Conservation (phyloP, 2,888 invertebrate genomes). For the Drosophila picticornis region DNA sequence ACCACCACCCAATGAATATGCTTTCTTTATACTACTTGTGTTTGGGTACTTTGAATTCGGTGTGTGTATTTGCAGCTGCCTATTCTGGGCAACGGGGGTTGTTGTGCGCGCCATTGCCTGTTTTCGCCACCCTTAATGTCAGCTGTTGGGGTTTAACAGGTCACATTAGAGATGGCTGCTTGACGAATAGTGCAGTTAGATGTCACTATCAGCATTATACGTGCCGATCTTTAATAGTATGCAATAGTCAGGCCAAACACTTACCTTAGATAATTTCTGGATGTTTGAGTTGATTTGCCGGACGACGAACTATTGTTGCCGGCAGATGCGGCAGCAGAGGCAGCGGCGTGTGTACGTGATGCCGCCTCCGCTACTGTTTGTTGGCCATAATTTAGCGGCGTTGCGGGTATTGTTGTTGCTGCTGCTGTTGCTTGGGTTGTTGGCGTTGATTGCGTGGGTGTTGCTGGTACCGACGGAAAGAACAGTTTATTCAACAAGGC, state of each 20-base stretch:
- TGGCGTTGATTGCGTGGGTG: conserved; percentile 54
- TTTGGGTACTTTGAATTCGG: conserved; percentile 12
- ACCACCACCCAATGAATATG: conserved; percentile 56
- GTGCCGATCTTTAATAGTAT: conserved; percentile 35
- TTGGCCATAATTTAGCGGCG: conserved; percentile 60
- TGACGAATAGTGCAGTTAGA: conserved; percentile 6
- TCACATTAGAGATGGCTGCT: conserved; percentile 38
- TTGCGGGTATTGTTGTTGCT: not conserved
- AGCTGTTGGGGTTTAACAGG: conserved; percentile 48
- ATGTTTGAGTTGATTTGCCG: conserved; percentile 78
- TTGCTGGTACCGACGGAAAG: conserved; percentile 86
- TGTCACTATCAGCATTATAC: conserved; percentile 37
- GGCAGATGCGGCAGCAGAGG: conserved; percentile 32
- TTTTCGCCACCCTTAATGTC: conserved; percentile 54
- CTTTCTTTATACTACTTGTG: conserved; percentile 43
- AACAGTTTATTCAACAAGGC: conserved; percentile 91
- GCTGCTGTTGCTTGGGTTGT: conserved; percentile 40
- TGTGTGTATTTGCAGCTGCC: conserved; percentile 46
- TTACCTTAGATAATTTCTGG: conserved; percentile 85
- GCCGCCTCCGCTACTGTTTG: conserved; percentile 63
- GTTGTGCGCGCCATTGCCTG: conserved; percentile 40
- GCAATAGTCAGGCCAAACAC: conserved; percentile 41
- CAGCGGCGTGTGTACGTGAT: conserved; percentile 61
- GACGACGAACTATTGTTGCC: conserved; percentile 74
- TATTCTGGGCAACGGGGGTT: conserved; percentile 17